These are phyloP conservation scores for Jordanella pulchra DNA, from an alignment of 2,797 vertebrate species.

Conservation along the genomic window DNA sequence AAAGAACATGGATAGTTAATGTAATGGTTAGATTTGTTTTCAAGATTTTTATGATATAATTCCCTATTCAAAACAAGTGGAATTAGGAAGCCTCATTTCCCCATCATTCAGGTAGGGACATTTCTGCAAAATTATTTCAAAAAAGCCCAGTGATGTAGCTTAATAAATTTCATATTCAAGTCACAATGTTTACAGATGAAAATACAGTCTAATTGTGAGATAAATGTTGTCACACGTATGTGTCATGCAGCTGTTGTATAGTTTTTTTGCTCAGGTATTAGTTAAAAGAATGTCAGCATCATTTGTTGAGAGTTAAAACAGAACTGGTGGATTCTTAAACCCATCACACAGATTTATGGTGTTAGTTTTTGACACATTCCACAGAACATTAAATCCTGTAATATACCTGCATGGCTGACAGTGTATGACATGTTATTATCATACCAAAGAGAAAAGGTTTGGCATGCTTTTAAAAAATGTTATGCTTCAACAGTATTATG, in stretches of 20 bases:
- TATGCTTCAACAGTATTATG: slow-evolving; percentile 18
- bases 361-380: slow-evolving; percentile 45
- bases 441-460: slow-evolving; percentile 55
- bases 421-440: slow-evolving; percentile 18
- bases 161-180: slow-evolving; percentile 71
- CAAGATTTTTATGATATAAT: slow-evolving; percentile 30
- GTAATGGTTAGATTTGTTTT: slow-evolving; percentile 18
- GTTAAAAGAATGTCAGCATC: slow-evolving; percentile 57
- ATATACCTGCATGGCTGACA: slow-evolving; percentile 30
- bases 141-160: slow-evolving; percentile 75
- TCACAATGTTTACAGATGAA: slow-evolving; percentile 81
- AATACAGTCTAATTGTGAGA: slow-evolving; percentile 70
- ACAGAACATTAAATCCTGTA: slow-evolving; percentile 7
- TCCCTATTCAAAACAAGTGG: slow-evolving; percentile 30
- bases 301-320: slow-evolving; percentile 58
- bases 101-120: slow-evolving; percentile 34
- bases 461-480: slow-evolving; percentile 15
- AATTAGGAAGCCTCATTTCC: slow-evolving; percentile 26
- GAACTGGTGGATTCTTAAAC: slow-evolving; percentile 46
- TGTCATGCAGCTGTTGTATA: slow-evolving; percentile 61
- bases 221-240: slow-evolving; percentile 62
- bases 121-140: slow-evolving; percentile 48
- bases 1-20: not conserved
- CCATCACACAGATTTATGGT: slow-evolving; percentile 36
- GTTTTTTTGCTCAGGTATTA: slow-evolving; percentile 45